These are phyloP conservation scores for Phrynocephalus forsythii DNA, from an alignment of 2,797 vertebrate genomes.

Conservation along the genomic window DNA sequence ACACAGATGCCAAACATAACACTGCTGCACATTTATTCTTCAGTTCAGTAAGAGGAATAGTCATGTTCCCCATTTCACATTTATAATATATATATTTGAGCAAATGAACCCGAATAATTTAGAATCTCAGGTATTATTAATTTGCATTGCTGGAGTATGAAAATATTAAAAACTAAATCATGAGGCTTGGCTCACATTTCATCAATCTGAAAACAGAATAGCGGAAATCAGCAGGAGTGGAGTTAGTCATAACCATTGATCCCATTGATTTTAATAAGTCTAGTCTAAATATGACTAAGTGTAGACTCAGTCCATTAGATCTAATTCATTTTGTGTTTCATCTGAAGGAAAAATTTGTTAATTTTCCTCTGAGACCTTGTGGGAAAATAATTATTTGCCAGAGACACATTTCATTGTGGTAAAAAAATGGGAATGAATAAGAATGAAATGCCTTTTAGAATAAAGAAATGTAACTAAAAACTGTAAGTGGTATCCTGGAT, in stretches of 20 bases:
- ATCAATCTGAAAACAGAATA: not conserved
- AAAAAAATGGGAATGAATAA: slow-evolving; percentile 32
- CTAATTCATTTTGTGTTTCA: slow-evolving; percentile 51
- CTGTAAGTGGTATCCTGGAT: slow-evolving; percentile 37
- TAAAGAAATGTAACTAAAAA: slow-evolving; percentile 22
- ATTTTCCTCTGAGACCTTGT: slow-evolving; percentile 19
- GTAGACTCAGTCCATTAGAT: slow-evolving; percentile 24
- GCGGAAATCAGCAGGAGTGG: not conserved
- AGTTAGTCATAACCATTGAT: not conserved
- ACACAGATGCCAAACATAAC: not conserved
- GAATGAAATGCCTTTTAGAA: slow-evolving; percentile 31
- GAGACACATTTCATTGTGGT: slow-evolving; percentile 49
- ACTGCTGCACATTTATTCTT: slow-evolving; percentile 28
- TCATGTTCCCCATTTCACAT: not conserved
- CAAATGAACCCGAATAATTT: slow-evolving; percentile 12
- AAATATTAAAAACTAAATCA: slow-evolving; percentile 44
- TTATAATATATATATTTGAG: not conserved
- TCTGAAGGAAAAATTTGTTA: slow-evolving; percentile 32
- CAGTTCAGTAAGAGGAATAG: not conserved
- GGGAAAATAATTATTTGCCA: slow-evolving; percentile 47
- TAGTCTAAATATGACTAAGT: not conserved
- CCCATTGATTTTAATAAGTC: not conserved
- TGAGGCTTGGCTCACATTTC: not conserved
- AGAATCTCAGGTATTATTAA: not conserved
- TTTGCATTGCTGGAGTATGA: slow-evolving; percentile 13